Evolutionary conservation across 2,113 vertebrate species (phyloP).

Genomic region (Danionella cerebrum): DNA sequence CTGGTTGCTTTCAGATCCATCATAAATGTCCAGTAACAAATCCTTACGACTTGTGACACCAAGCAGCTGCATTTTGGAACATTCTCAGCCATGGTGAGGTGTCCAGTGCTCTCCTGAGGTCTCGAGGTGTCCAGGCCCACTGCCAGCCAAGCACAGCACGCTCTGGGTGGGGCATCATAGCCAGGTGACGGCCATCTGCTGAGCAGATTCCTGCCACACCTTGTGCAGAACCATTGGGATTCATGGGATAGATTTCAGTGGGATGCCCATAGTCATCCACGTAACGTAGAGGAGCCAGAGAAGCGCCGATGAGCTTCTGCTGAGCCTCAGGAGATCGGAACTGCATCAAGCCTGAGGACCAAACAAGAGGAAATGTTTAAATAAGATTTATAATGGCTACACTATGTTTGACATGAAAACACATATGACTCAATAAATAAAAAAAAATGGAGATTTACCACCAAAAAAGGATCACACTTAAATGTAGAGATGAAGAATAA

Average conservation of each 20-base stretch:
- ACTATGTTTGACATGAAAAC: too few relatives aligned
- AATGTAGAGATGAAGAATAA: too few relatives aligned
- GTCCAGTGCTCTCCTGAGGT: constrained; percentile 53
- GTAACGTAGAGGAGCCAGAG: constrained; percentile 73
- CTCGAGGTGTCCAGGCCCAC: constrained; percentile 76
- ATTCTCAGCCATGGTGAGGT: constrained; percentile 77
- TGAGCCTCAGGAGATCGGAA: constrained; percentile 64
- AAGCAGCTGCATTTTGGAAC: constrained; percentile 76
- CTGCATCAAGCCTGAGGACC: constrained; percentile 71
- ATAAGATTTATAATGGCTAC: too few relatives aligned
- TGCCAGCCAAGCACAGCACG: constrained; percentile 81
- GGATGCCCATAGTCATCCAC: constrained; percentile 74
- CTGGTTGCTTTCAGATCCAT: too few relatives aligned
- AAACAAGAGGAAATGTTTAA: neutral
- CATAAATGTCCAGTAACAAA: neutral
- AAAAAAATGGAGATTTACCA: too few relatives aligned
- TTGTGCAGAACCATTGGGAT: constrained; percentile 78
- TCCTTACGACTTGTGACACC: constrained; percentile 56
- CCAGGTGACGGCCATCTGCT: constrained; percentile 77
- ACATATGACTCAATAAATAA: too few relatives aligned
- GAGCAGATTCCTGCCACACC: constrained; percentile 79
- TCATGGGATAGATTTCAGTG: constrained; percentile 77
- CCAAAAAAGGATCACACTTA: too few relatives aligned
- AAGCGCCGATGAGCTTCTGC: constrained; percentile 49
- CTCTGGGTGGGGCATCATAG: constrained; percentile 88